These are phyloP conservation scores for Cyclura pinguis DNA, from an alignment of 2,797 vertebrate genomes.

Conservation along the genomic window DNA sequence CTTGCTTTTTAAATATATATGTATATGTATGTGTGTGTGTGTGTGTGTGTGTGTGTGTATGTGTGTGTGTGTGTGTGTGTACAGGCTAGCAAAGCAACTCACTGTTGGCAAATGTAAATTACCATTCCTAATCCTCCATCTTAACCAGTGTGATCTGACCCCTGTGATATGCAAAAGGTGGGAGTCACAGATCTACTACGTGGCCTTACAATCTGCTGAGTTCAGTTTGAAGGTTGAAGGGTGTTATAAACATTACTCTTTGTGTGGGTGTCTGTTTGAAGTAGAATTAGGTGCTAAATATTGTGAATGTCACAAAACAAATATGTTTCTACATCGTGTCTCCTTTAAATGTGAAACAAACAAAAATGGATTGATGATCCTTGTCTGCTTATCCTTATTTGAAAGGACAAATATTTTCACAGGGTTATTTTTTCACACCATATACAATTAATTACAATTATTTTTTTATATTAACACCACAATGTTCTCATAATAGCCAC, in stretches of 20 bases:
- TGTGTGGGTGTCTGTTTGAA: not conserved
- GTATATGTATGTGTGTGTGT: too few species aligned
- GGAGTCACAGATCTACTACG: not conserved
- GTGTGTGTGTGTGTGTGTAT: too few species aligned
- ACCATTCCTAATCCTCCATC: not conserved
- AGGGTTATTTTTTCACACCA: not conserved
- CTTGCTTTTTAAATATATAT: not conserved
- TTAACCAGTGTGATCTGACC: not conserved
- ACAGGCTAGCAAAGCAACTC: not conserved
- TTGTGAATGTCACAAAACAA: not conserved
- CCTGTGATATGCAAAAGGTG: not conserved
- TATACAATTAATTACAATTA: not conserved
- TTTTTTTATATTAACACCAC: not conserved
- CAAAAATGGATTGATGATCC: not conserved
- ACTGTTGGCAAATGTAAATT: constrained; percentile 1
- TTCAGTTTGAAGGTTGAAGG: constrained; percentile 13
- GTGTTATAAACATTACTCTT: not conserved
- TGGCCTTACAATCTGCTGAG: not conserved
- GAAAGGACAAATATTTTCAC: not conserved
- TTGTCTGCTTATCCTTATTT: not conserved
- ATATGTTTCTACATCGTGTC: not conserved
- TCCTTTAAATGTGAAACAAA: constrained; percentile 2
- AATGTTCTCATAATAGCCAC: not conserved
- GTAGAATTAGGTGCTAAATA: constrained; percentile 3
- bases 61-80: too few species aligned